These are phyloP conservation scores for Helleia helle DNA, from an alignment of 2,888 invertebrate genomes.

Conservation along the genomic window DNA sequence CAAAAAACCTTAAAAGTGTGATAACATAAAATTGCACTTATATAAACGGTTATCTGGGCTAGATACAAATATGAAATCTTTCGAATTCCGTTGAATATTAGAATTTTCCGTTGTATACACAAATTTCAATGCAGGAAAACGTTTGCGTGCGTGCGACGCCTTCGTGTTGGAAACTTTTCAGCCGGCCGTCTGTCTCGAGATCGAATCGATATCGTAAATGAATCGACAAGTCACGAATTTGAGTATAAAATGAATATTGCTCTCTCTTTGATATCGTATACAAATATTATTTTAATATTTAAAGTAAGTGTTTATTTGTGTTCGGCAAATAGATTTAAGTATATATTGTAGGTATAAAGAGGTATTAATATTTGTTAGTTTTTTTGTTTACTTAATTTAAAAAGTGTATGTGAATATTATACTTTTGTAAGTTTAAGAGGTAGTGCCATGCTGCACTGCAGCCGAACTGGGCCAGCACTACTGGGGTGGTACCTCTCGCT, in stretches of 20 bases:
- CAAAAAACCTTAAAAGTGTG: background rate
- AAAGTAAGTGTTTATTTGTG: no score
- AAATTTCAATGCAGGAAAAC: slow-evolving; percentile 44
- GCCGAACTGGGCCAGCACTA: no score
- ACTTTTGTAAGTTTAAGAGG: no score
- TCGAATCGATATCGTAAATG: slow-evolving; percentile 54
- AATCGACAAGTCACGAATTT: slow-evolving; percentile 56
- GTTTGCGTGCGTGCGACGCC: slow-evolving; percentile 54
- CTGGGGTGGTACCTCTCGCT: no score
- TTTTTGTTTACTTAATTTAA: no score
- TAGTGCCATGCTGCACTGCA: no score
- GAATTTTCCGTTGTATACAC: slow-evolving; percentile 1
- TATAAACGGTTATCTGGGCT: background rate
- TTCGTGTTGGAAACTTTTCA: slow-evolving; percentile 63
- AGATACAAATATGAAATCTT: slow-evolving; percentile 5
- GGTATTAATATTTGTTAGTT: no score
- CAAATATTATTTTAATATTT: no score
- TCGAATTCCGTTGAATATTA: background rate
- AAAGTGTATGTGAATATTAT: no score
- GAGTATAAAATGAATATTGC: slow-evolving; percentile 35
- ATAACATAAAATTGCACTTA: background rate
- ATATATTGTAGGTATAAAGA: no score
- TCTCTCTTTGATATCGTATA: slow-evolving; percentile 16
- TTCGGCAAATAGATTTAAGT: no score
- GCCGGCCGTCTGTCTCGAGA: slow-evolving; percentile 50